Base-by-base conservation (phyloP, 2,888 invertebrate genomes). In the Epistrophe grossulariae region DNA sequence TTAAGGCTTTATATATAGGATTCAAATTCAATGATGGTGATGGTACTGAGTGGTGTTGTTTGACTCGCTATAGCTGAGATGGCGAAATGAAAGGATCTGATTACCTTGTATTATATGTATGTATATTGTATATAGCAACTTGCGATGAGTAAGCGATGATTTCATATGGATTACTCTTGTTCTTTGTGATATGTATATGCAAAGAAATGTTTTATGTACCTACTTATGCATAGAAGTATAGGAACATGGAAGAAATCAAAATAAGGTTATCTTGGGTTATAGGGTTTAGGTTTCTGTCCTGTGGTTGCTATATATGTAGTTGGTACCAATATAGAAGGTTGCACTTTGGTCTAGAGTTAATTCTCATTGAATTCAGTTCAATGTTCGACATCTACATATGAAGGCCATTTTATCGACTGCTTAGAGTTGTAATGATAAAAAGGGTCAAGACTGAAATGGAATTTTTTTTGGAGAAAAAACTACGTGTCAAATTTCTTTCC, bases 1-100 rank as follows among this genome's bases (percentile, higher is more conserved):
- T 11, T 24, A 24, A 62, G 60, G 38, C 40, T 62, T 40, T 62
- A 15, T 24, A 24, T 62, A 15, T 24, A 24, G 80, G 66, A 57
- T 43, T 28, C 45, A 70, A 57, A 17, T 11, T 3, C 28, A 15
- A 1, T 38, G 40, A n/a, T 40, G n/a, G 19, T 13, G 38, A 38
- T 24, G 48, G 19, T 73, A n/a, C n/a, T n/a, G 43, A 62, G 84
- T 73, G 52, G 43, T 50, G 59, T 13, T 68, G 48, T 38, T 68
- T 70, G 40, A 66, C 11, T 68, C 15, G 11, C 35, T 50, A n/a
- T n/a, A 11, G 3, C 35, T 50, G 17, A 28, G 60, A 50, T 68
- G 50, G 35, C 31, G n/a, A 55, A 70, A 64, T 64, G 76, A 68
- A 81, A 85, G 85, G 85, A 85, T 85, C 85, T 85, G 85, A 85